Base-by-base conservation (phyloP, 2,888 invertebrate genomes). In the Teleogryllus oceanicus region DNA sequence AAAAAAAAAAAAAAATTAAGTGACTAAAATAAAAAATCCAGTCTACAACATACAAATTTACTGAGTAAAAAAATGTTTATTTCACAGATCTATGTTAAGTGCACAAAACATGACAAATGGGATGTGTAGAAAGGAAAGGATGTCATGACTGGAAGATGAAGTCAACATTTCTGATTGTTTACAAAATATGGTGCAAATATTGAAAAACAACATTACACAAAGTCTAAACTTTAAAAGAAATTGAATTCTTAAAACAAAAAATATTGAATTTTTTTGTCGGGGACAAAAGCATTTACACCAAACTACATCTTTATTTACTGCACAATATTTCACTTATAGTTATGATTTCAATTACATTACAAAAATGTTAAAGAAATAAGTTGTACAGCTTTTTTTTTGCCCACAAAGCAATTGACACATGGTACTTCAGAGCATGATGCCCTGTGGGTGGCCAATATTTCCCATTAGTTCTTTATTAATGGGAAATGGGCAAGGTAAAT, bases 21-120 rank as follows among this genome's bases (percentile, higher is more conserved):
- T 50, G 51, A 50, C 21, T 8, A 62, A 62, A 78, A 50, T 78
- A 50, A 78, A 21, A 51, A 51, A 24, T 75, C 20, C 75, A 75
- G 16, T 79, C 50, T 76, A 51, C 50, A 62, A 80, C 78, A 78
- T 80, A 80, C 80, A 80, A 80, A 80, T 78, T 78, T 78, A 80
- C 49, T 18, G 24, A 78, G 80, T 80, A 80, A 80, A 80, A 80
- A 80, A 80, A 78, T 76, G 77, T 77, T 78, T 50, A 78, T 51
- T 75, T 78, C 78, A 78, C 80, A 78, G 51, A 75, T 80, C 78
- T 78, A 51, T 49, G 18, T 37, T 37, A 13, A 62, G 76, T 76
- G 76, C 49, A 78, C 77, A 79, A 49, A 50, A 79, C 18, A 51
- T 62, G 21, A 21, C 24, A 37, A 79, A 77, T 20, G 79, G 76